These are phyloP conservation scores for Leucoma salicis DNA, from an alignment of 2,888 invertebrate genomes.

Conservation along the genomic window DNA sequence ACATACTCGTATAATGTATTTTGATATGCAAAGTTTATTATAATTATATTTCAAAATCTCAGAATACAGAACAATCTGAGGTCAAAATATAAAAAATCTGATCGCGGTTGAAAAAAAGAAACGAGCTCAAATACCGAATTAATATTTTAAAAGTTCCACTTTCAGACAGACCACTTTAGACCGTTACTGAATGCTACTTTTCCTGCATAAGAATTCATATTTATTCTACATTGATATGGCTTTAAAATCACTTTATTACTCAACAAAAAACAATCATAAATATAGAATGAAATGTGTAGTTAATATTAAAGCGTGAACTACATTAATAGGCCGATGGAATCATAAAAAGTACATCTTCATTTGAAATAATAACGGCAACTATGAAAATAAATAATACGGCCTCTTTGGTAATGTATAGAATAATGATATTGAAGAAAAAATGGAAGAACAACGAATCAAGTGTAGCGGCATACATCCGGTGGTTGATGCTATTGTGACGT, in stretches of 20 bases:
- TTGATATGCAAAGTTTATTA: too few relatives aligned
- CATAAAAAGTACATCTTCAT: conserved; percentile 70
- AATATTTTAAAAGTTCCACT: too few relatives aligned
- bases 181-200: conserved; percentile 29
- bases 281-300: conserved; percentile 52
- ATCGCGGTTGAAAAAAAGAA: too few relatives aligned
- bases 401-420: conserved; percentile 57
- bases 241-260: conserved; percentile 47
- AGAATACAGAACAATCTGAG: too few relatives aligned
- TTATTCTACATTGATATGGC: conserved; percentile 33
- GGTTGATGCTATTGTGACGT: conserved; percentile 13
- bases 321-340: conserved; percentile 57
- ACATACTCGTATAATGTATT: too few relatives aligned
- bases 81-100: too few relatives aligned
- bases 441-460: conserved; percentile 36
- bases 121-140: too few relatives aligned
- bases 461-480: conserved; percentile 58
- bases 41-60: too few relatives aligned
- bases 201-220: conserved; percentile 28
- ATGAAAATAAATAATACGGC: conserved; percentile 65
- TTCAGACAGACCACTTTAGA: too few relatives aligned
- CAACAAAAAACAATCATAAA: conserved; percentile 47
- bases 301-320: conserved; percentile 58
- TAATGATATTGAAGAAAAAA: conserved; percentile 58
- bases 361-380: conserved; percentile 62